Percentiles rank a stretch among this genome's conserved stretches.
Evolutionary conservation across 1,140 invertebrate species (phyloP).

Genomic region (Helicoverpa zea): DNA sequence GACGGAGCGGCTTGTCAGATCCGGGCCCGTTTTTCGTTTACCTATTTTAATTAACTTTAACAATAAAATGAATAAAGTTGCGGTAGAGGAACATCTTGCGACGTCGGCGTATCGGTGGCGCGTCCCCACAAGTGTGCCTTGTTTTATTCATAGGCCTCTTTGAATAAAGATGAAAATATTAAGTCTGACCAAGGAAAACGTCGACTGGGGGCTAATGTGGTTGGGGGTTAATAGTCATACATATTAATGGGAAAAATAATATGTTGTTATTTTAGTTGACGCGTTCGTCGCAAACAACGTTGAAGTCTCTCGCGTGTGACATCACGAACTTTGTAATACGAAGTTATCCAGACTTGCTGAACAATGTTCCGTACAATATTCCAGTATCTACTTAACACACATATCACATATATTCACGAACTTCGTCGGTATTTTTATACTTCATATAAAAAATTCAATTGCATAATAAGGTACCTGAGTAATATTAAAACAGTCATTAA

Average conservation of each 20-base stretch:
- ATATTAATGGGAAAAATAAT: constrained; percentile 76
- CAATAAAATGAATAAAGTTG: constrained; percentile 76
- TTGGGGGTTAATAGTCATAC: constrained; percentile 76
- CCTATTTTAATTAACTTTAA: constrained; percentile 73
- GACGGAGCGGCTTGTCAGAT: constrained; percentile 3
- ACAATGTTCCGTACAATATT: not conserved
- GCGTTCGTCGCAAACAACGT: not conserved
- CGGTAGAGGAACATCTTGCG: constrained; percentile 67
- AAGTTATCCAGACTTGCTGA: constrained; percentile 21
- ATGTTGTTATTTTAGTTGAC: constrained; percentile 56
- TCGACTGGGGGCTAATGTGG: constrained; percentile 69
- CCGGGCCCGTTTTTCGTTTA: constrained; percentile 13
- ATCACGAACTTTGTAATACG: constrained; percentile 13
- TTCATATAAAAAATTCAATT: not conserved
- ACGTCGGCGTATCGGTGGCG: constrained; percentile 62
- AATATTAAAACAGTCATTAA: constrained; percentile 39
- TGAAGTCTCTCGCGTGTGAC: constrained; percentile 2
- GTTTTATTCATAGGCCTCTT: constrained; percentile 83
- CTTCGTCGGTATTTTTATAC: not conserved
- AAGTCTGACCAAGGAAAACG: constrained; percentile 73
- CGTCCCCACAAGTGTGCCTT: constrained; percentile 66
- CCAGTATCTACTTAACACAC: not conserved
- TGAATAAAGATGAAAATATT: constrained; percentile 86
- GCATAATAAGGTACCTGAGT: constrained; percentile 10
- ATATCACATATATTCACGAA: not conserved